Conservation (phyloP, 2,113 vertebrate genomes). For the Nothoprocta perdicaria region DNA sequence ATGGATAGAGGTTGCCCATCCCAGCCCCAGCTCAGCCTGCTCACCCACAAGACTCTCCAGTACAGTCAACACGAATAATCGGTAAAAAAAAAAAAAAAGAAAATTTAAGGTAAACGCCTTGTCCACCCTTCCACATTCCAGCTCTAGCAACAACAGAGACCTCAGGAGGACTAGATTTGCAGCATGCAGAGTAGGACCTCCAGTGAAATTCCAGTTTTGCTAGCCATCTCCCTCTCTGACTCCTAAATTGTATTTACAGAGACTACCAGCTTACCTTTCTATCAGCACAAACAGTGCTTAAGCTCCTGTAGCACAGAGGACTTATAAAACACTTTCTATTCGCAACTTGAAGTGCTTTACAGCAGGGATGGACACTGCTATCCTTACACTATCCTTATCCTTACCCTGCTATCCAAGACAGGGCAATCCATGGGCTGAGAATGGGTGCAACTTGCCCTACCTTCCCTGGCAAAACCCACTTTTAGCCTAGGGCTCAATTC, state of each 20-base stretch:
- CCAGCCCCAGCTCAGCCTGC: no score
- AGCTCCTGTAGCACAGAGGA: not conserved
- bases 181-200: not conserved
- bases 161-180: not conserved
- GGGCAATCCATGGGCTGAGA: not conserved
- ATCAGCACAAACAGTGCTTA: not conserved
- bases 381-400: not conserved
- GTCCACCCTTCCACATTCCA: not conserved
- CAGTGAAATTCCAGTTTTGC: not conserved
- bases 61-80: not conserved
- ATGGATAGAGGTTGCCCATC: not conserved
- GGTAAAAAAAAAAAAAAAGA: not conserved
- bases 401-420: not conserved
- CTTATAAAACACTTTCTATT: not conserved
- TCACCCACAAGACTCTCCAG: not conserved
- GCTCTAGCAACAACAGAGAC: not conserved
- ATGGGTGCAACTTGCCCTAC: not conserved
- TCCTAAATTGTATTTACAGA: not conserved
- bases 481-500: not conserved
- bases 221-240: not conserved
- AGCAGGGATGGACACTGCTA: not conserved
- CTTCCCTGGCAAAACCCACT: not conserved
- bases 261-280: constrained; percentile 10
- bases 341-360: not conserved
- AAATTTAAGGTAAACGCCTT: not conserved